Evolutionary conservation across 2,888 invertebrate genomes (phyloP).

Genomic region (Zonitis immaculata): DNA sequence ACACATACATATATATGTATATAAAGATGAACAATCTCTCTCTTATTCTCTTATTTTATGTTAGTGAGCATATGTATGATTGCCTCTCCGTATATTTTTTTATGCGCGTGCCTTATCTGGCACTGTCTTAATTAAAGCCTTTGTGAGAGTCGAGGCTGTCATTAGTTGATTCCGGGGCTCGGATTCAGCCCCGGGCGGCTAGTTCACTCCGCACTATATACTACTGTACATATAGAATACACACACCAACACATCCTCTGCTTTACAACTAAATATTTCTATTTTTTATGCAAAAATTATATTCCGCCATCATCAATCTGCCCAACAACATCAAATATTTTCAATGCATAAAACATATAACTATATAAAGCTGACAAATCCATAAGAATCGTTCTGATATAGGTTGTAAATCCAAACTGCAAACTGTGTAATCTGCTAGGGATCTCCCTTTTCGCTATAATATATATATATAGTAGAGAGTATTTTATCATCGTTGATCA

Average conservation of each 20-base stretch:
- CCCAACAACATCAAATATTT: constrained; percentile 23
- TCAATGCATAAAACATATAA: constrained; percentile 42
- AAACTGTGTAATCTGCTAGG: constrained; percentile 46
- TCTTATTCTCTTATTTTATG: constrained; percentile 5
- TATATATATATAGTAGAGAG: too few relatives aligned
- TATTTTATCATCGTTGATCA: constrained; percentile 30
- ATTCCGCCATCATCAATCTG: neutral
- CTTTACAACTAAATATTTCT: too few relatives aligned
- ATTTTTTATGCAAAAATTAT: neutral
- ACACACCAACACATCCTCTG: too few relatives aligned
- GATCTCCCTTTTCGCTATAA: constrained; percentile 36
- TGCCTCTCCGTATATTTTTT: constrained; percentile 32
- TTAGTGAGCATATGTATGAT: constrained; percentile 31
- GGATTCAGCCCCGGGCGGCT: constrained; percentile 4
- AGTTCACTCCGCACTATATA: too few relatives aligned
- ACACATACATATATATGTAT: too few relatives aligned
- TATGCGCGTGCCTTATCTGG: constrained; percentile 35
- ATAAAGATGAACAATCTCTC: too few relatives aligned
- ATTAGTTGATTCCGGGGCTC: constrained; percentile 31
- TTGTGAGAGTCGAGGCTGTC: constrained; percentile 33
- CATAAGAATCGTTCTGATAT: constrained; percentile 41
- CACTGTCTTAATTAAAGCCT: constrained; percentile 38
- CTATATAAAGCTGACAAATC: constrained; percentile 46
- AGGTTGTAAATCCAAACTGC: constrained; percentile 47
- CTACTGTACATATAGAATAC: too few relatives aligned